Conservation (phyloP, 2,113 vertebrate genomes). For the Vombatus ursinus region DNA sequence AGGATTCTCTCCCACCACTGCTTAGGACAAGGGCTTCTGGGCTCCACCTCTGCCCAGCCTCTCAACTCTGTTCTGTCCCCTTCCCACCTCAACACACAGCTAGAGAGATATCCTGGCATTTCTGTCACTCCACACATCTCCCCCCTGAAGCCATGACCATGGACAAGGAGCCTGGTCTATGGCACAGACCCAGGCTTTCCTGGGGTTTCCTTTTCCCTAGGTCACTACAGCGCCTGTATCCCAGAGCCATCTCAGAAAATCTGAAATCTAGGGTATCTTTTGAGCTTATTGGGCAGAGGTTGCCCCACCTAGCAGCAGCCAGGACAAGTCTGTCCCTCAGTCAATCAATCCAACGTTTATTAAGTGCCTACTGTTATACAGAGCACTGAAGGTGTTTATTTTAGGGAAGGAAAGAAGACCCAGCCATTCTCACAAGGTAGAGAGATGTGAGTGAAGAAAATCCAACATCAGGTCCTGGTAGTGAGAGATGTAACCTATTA, state of each 20-base stretch:
- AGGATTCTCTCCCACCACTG: not conserved
- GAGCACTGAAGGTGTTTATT: not conserved
- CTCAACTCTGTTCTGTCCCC: not conserved
- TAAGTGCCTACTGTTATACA: not conserved
- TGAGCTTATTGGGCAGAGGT: not conserved
- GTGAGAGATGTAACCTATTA: not conserved
- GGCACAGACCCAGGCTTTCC: not conserved
- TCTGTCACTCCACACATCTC: not conserved
- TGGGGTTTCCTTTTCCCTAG: not conserved
- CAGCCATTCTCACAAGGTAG: not conserved
- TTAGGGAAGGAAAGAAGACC: not conserved
- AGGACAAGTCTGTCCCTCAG: not conserved
- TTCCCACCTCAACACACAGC: not conserved
- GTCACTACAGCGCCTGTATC: not conserved
- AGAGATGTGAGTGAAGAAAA: not conserved
- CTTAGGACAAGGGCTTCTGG: not conserved
- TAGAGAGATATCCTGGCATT: not conserved
- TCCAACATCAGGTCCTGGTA: not conserved
- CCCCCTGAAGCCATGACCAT: not conserved
- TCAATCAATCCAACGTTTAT: constrained; percentile 7
- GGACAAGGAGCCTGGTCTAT: not conserved
- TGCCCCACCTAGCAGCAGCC: not conserved
- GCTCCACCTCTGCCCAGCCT: not conserved
- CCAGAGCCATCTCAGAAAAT: not conserved
- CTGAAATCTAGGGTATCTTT: not conserved